Base-by-base conservation (phyloP, 2,113 vertebrate genomes). In the Sprattus sprattus region DNA sequence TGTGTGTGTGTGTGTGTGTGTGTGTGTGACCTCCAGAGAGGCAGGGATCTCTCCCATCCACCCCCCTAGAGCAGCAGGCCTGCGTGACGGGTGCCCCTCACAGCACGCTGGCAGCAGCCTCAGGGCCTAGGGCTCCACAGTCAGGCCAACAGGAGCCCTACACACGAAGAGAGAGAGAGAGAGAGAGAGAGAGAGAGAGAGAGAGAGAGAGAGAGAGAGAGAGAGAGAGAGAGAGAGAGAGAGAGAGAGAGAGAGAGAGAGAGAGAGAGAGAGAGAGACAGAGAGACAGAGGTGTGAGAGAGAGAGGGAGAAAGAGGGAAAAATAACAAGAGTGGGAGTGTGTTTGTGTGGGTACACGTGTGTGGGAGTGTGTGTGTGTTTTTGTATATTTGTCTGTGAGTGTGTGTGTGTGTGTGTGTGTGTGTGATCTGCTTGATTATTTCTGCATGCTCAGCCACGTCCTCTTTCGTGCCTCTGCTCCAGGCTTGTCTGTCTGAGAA, bases 401-500 rank as follows among this genome's bases (percentile, higher is more conserved):
- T 15, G n/a, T 75, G 67, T 75, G 67, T 75, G 67, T 32, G 28
- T 13, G 28, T 18, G 28, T 78, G 71, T 16, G 71, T 78, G 71
- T 39, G 71, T 16, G 71, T 78, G 71, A 78, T 28, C 25, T 78
- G 71, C 25, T 78, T 78, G 71, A 39, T 32, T 78, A 78, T 44
- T 78, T 32, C 25, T 78, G 71, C 71, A 32, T 78, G 71, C 15
- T 78, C 28, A 16, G 71, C 71, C 11, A 4, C 71, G 28, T 78
- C 71, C 71, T 78, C 71, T 39, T 78, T 18, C 15, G 71, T 78
- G 71, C 71, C 71, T 32, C 10, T 78, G 71, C 71, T 78, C 10
- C 71, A 78, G 71, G 71, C 71, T 28, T 6, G 71, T 78, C 71
- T 78, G 71, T 78, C 71, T 90, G 91, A 91, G 91, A 60, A 85